phyloP scores from a whole-genome alignment of 2,888 invertebrate species.

The Zaprionus bogoriensis region DNA sequence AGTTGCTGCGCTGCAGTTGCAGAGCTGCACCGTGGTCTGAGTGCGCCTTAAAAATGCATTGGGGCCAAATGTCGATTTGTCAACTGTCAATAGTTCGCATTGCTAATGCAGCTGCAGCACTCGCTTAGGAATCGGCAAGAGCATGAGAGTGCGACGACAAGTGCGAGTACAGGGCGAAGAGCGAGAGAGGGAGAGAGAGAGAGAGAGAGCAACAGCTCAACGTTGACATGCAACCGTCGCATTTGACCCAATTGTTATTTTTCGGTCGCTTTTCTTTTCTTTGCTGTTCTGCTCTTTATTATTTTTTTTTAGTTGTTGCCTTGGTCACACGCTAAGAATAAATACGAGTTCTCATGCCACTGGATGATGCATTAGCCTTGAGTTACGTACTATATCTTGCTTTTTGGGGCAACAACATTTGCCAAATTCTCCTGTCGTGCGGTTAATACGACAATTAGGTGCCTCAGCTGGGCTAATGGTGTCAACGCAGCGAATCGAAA shows the following conservation, averaged over 20 bases:
- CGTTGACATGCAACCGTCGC: slow-evolving; percentile 36
- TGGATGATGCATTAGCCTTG: slow-evolving; percentile 53
- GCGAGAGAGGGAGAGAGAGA: not conserved
- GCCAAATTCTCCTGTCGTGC: slow-evolving; percentile 14
- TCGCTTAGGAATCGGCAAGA: not conserved
- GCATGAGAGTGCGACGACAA: not conserved
- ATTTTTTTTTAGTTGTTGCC: slow-evolving; percentile 28
- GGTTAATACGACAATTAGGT: slow-evolving; percentile 10
- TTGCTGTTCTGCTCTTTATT: too few species aligned
- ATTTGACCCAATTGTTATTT: slow-evolving; percentile 52
- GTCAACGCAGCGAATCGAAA: not conserved
- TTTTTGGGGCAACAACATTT: not conserved
- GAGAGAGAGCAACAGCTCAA: slow-evolving; percentile 4
- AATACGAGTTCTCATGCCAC: slow-evolving; percentile 33
- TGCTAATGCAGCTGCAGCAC: slow-evolving; percentile 20
- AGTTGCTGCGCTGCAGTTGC: too few species aligned
- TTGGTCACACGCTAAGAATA: slow-evolving; percentile 60
- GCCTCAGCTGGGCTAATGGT: not conserved
- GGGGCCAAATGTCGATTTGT: slow-evolving; percentile 34
- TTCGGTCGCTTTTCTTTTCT: not conserved
- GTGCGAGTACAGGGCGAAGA: not conserved
- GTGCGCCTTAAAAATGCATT: slow-evolving; percentile 28
- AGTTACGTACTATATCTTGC: slow-evolving; percentile 10
- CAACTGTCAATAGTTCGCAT: slow-evolving; percentile 33
- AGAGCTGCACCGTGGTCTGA: slow-evolving; percentile 52